Evolutionary conservation across 2,113 vertebrate genomes (phyloP).

Genomic region (Limanda limanda): DNA sequence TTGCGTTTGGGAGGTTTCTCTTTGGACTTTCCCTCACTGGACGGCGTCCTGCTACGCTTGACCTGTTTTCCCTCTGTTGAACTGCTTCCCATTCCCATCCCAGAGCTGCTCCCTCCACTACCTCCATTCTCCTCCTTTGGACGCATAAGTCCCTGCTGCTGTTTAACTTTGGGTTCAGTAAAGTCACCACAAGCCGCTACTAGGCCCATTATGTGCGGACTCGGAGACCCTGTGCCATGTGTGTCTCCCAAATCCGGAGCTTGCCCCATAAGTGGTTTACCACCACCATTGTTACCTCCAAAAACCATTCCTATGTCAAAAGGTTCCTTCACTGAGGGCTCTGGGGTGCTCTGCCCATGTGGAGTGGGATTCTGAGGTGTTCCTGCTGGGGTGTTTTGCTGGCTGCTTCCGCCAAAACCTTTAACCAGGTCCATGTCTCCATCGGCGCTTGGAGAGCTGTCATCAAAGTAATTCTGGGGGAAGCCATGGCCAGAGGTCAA

Average conservation of each 20-base stretch:
- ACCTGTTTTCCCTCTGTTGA: constrained; percentile 89
- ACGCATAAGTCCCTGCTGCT: constrained; percentile 74
- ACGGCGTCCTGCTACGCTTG: constrained; percentile 95
- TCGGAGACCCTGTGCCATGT: constrained; percentile 88
- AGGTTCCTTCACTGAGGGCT: constrained; percentile 82
- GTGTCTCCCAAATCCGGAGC: constrained; percentile 90
- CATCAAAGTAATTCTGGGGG: constrained; percentile 92
- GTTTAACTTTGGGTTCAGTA: constrained; percentile 87
- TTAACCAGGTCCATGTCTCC: constrained; percentile 94
- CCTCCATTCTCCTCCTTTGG: constrained; percentile 83
- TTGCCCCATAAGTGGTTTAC: constrained; percentile 83
- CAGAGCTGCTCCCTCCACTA: constrained; percentile 84
- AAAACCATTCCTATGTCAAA: constrained; percentile 84
- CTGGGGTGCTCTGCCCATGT: constrained; percentile 84
- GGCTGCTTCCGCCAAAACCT: constrained; percentile 85
- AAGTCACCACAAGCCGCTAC: constrained; percentile 64
- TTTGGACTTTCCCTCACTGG: constrained; percentile 96
- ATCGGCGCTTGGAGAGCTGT: constrained; percentile 95
- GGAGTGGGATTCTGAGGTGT: constrained; percentile 84
- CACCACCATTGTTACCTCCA: constrained; percentile 77
- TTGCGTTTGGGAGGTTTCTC: constrained; percentile 96
- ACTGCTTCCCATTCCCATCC: constrained; percentile 78
- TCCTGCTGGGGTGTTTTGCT: constrained; percentile 83
- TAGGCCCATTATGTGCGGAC: constrained; percentile 86
- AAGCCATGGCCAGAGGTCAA: constrained; percentile 90